Conservation (phyloP, 2,888 invertebrate genomes). For the Noctua janthina region DNA sequence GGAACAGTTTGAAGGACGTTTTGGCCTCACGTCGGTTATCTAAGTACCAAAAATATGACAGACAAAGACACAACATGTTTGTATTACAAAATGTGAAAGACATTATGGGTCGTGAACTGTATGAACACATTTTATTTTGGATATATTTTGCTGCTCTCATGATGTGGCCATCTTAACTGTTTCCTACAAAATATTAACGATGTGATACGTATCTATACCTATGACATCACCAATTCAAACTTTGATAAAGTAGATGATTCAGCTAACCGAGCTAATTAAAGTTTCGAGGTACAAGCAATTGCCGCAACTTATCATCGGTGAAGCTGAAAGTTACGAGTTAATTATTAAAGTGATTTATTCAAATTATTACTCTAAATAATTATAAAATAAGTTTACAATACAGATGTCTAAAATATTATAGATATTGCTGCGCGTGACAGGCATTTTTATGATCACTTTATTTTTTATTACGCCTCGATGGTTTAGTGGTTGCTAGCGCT, state of each 20-base stretch:
- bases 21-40: constrained; percentile 10
- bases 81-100: constrained; percentile 20
- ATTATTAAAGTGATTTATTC: constrained; percentile 16
- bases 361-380: background rate
- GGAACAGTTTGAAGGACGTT: constrained; percentile 27
- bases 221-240: constrained; percentile 15
- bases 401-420: background rate
- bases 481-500: background rate
- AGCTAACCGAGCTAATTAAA: constrained; percentile 41
- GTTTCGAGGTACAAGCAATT: constrained; percentile 39
- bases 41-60: constrained; percentile 16
- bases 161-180: background rate
- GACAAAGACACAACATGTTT: constrained; percentile 26
- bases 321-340: constrained; percentile 15
- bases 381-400: background rate
- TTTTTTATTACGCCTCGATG: background rate
- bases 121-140: background rate
- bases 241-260: constrained; percentile 38
- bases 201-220: background rate
- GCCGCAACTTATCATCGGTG: constrained; percentile 26
- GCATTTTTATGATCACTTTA: background rate
- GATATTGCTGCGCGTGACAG: background rate
- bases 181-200: background rate
- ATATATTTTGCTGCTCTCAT: constrained; percentile 21
- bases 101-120: constrained; percentile 8